These are phyloP conservation scores for Tauraco hartlaubi DNA, from an alignment of 2,797 vertebrate genomes.

Conservation along the genomic window DNA sequence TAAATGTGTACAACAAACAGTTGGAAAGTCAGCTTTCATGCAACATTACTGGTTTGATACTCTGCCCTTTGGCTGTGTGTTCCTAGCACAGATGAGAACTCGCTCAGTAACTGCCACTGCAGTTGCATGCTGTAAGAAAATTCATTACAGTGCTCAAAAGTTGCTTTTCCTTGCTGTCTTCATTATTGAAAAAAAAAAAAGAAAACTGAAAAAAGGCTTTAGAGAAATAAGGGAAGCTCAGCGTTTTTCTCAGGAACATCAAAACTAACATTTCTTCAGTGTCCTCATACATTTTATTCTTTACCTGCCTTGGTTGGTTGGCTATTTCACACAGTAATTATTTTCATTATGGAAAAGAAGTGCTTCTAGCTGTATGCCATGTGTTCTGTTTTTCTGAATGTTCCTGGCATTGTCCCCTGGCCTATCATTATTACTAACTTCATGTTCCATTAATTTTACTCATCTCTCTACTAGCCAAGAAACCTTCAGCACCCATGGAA, in stretches of 20 bases:
- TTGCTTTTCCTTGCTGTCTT: not conserved
- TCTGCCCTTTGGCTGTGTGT: not conserved
- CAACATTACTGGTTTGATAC: not conserved
- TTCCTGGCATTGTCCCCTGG: slow-evolving; percentile 50
- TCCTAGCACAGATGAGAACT: not conserved
- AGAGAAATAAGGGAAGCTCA: not conserved
- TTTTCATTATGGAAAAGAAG: not conserved
- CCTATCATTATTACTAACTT: slow-evolving; percentile 51
- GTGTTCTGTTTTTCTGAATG: slow-evolving; percentile 12
- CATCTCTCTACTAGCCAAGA: slow-evolving; percentile 74
- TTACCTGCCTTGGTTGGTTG: not conserved
- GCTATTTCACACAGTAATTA: not conserved
- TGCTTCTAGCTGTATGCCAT: slow-evolving; percentile 2
- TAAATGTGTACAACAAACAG: not conserved
- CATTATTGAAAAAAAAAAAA: not conserved
- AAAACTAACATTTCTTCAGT: not conserved
- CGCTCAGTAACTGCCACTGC: not conserved
- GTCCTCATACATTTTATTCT: not conserved
- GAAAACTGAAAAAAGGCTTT: not conserved
- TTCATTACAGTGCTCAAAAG: not conserved
- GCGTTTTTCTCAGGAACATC: not conserved
- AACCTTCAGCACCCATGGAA: slow-evolving; percentile 62
- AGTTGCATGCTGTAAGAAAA: not conserved
- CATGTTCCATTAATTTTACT: slow-evolving; percentile 25
- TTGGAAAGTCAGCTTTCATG: not conserved